phyloP scores from a whole-genome alignment of 1,140 invertebrate genomes.

The Calliphora vicina region DNA sequence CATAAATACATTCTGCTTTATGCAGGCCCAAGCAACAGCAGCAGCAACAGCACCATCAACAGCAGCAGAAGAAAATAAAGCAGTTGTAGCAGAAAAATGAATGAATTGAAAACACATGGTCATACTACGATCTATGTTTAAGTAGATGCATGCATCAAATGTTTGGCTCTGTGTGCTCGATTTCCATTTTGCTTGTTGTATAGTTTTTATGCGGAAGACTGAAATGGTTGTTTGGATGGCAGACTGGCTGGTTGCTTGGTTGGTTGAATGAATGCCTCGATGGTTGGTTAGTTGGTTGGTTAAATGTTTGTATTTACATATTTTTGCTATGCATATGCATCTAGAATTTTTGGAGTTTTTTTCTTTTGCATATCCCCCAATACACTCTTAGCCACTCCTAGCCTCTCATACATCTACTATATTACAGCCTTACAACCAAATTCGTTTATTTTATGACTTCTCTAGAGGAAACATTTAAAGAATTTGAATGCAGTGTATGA shows the following conservation, averaged over 20 bases:
- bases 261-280: not conserved
- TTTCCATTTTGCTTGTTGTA: not conserved
- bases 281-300: not conserved
- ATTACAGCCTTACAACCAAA: not conserved
- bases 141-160: not conserved
- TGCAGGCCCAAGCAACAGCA: not conserved
- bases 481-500: not conserved
- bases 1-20: too few species aligned
- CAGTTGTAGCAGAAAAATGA: not conserved
- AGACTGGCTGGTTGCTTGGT: not conserved
- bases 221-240: not conserved
- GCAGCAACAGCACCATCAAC: not conserved
- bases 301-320: not conserved
- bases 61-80: not conserved
- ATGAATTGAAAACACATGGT: not conserved
- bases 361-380: not conserved
- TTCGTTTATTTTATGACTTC: not conserved
- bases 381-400: not conserved
- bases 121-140: not conserved
- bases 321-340: not conserved
- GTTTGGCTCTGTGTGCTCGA: not conserved
- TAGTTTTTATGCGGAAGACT: not conserved
- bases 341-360: not conserved
- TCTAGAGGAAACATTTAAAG: not conserved
- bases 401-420: not conserved